These are phyloP conservation scores for Coptodon rendalli DNA, from an alignment of 2,113 vertebrate genomes.

Conservation along the genomic window DNA sequence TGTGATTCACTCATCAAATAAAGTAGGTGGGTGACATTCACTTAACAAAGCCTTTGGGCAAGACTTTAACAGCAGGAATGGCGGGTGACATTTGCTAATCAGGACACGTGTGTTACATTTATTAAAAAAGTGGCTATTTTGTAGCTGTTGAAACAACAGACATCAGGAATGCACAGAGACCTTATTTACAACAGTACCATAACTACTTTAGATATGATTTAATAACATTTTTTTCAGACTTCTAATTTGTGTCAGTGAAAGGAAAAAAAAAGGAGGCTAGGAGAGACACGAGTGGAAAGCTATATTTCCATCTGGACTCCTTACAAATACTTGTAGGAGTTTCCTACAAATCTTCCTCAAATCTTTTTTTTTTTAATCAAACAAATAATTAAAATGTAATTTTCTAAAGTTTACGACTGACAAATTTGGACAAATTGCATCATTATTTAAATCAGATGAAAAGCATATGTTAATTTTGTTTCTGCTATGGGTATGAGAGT, in stretches of 20 bases:
- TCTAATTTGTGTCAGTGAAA: not conserved
- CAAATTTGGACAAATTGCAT: not conserved
- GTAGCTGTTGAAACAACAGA: not conserved
- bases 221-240: not conserved
- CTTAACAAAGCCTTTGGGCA: constrained; percentile 4
- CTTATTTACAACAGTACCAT: not conserved
- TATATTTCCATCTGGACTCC: not conserved
- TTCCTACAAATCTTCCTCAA: not conserved
- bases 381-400: not conserved
- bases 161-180: not conserved
- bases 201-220: not conserved
- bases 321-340: not conserved
- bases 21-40: not conserved
- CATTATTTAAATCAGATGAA: not conserved
- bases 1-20: not conserved
- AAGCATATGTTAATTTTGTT: not conserved
- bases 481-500: not conserved
- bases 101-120: not conserved
- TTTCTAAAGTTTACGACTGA: not conserved
- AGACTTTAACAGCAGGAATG: not conserved
- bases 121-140: not conserved
- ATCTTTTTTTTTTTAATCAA: not conserved
- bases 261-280: not conserved
- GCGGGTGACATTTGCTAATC: not conserved
- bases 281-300: not conserved